phyloP scores from a whole-genome alignment of 1,140 invertebrate species.

The Brachystomella parvula region DNA sequence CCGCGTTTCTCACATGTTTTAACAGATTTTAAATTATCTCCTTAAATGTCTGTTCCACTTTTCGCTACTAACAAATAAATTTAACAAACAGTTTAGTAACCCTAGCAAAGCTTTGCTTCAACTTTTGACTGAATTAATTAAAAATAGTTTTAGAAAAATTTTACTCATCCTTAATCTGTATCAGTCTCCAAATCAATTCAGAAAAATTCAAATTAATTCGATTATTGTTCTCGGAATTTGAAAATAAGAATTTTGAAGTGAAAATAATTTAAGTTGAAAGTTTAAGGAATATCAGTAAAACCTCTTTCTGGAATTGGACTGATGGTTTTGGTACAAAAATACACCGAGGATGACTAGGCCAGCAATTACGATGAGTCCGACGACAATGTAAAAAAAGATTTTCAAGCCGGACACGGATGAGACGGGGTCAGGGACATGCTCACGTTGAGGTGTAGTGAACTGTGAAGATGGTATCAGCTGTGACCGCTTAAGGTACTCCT shows the following conservation, averaged over 20 bases:
- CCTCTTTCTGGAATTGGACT: slow-evolving; percentile 78
- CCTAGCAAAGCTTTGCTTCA: not conserved
- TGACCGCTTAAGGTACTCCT: too few relatives aligned
- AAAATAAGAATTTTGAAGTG: not conserved
- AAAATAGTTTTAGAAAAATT: not conserved
- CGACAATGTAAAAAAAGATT: slow-evolving; percentile 75
- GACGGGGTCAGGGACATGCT: slow-evolving; percentile 76
- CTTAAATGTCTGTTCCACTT: too few relatives aligned
- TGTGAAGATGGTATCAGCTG: slow-evolving; percentile 64
- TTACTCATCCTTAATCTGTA: not conserved
- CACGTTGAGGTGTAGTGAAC: slow-evolving; percentile 72
- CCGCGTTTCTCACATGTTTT: too few relatives aligned
- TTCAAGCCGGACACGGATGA: slow-evolving; percentile 73
- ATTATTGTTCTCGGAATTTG: not conserved
- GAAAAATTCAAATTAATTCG: not conserved
- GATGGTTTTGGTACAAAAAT: slow-evolving; percentile 83
- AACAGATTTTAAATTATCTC: too few relatives aligned
- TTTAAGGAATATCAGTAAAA: slow-evolving; percentile 59
- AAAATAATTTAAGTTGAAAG: not conserved
- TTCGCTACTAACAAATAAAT: too few relatives aligned
- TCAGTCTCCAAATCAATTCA: not conserved
- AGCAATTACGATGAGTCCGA: slow-evolving; percentile 66
- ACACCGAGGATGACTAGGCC: slow-evolving; percentile 74
- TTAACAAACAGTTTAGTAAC: too few relatives aligned
- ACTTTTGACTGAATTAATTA: not conserved